Evolutionary conservation across 35 echinoderm and acorn worm genomes (phyloP).

Genomic region (Heliocidaris tuberculata): DNA sequence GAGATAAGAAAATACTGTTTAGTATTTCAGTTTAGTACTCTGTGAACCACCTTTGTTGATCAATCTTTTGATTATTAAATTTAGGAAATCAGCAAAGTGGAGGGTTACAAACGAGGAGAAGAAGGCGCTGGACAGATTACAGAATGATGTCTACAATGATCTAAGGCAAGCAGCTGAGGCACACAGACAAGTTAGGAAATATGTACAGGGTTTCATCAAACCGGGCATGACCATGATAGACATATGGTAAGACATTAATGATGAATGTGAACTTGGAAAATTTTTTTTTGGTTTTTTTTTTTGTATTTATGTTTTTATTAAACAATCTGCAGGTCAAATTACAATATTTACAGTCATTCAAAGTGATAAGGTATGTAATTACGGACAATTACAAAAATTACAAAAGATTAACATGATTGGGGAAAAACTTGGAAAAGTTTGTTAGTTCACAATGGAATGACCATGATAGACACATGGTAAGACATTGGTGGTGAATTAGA

Average conservation of each 20-base stretch:
- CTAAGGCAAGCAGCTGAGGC: conserved; percentile 92
- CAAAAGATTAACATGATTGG: too few species aligned
- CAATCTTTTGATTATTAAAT: not conserved
- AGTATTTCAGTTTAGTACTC: not conserved
- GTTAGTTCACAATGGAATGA: too few species aligned
- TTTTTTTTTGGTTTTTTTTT: too few species aligned
- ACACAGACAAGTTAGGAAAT: conserved; percentile 92
- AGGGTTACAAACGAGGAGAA: conserved; percentile 83
- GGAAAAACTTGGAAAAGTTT: too few species aligned
- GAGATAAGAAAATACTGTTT: too few species aligned
- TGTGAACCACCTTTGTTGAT: not conserved
- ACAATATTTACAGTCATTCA: too few species aligned
- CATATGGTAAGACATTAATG: conserved; percentile 84
- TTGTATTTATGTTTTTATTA: too few species aligned
- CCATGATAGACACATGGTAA: conserved; percentile 96
- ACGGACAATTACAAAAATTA: too few species aligned
- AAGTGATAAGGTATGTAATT: too few species aligned
- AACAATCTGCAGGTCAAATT: too few species aligned
- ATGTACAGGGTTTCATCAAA: conserved; percentile 92
- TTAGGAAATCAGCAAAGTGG: conserved; percentile 84
- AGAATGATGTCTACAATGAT: conserved; percentile 91
- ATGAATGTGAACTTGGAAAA: not conserved
- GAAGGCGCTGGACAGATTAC: conserved; percentile 67
- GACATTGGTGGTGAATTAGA: not conserved
- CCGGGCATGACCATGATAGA: conserved; percentile 94